Percentiles rank a stretch among this genome's conserved stretches.
phyloP scores from a whole-genome alignment of 2,113 vertebrate species.

The Melanostigma gelatinosum region DNA sequence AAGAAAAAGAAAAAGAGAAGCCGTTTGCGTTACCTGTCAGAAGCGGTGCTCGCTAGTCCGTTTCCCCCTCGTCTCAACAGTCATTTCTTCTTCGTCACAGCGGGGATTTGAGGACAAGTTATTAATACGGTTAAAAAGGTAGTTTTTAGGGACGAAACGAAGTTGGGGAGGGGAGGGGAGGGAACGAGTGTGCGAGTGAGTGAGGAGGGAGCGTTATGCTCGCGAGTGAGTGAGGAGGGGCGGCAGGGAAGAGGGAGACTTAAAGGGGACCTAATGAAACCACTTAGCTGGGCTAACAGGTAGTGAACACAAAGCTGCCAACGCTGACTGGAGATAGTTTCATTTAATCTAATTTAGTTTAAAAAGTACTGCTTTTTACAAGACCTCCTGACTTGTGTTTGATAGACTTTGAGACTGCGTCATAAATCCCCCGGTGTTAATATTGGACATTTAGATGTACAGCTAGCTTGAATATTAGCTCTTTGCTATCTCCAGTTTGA shows the following conservation, averaged over 20 bases:
- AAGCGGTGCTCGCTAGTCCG: conserved; percentile 18
- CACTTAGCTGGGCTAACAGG: neutral
- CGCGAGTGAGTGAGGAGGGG: neutral
- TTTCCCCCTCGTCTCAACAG: neutral
- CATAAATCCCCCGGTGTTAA: neutral
- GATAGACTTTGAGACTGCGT: neutral
- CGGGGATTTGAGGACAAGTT: neutral
- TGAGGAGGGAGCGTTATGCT: neutral
- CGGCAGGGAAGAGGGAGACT: neutral
- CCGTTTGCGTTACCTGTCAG: conserved; percentile 64
- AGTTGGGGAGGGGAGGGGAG: conserved; percentile 37
- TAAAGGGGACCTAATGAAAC: neutral
- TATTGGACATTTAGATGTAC: neutral
- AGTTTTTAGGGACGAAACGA: conserved; percentile 6
- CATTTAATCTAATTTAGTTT: too few relatives aligned
- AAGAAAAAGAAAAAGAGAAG: neutral
- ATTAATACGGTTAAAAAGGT: conserved; percentile 18
- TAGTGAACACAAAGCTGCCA: too few relatives aligned
- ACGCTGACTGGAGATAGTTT: neutral
- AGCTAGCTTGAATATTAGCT: neutral
- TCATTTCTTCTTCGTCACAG: conserved; percentile 35
- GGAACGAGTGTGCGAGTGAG: neutral
- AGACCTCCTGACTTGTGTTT: neutral
- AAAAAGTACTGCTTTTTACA: neutral
- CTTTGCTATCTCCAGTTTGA: neutral